A percentile compares a stretch with the other conserved stretches of the same genome.
Conservation (phyloP, 2,797 vertebrate species). For the Hyperoplus immaculatus region DNA sequence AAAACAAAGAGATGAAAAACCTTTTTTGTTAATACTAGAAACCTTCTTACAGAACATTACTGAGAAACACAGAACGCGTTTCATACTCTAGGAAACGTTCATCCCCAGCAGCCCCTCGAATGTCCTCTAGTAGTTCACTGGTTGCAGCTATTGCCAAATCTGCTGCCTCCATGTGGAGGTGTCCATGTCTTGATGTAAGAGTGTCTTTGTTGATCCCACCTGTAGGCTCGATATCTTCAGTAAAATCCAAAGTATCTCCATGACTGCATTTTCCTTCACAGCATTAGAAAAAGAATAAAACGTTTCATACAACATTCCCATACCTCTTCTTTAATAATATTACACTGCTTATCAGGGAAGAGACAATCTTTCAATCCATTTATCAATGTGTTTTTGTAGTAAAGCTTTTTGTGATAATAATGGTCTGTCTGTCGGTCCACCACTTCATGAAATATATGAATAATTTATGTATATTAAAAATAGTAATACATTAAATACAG, state of each 20-base stretch:
- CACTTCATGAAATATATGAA: not conserved
- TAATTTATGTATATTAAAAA: too few species aligned
- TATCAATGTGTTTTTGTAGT: not conserved
- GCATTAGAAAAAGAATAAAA: not conserved
- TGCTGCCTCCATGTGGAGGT: slow-evolving; percentile 63
- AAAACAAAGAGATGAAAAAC: not conserved
- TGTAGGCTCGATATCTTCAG: slow-evolving; percentile 44
- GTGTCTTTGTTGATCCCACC: slow-evolving; percentile 81
- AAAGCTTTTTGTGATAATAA: not conserved
- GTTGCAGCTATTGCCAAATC: slow-evolving; percentile 65
- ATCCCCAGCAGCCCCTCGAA: slow-evolving; percentile 65
- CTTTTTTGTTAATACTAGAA: not conserved
- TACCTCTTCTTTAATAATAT: not conserved
- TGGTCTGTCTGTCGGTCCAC: not conserved
- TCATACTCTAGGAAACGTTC: slow-evolving; percentile 66
- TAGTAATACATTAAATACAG: too few species aligned
- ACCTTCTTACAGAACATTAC: not conserved
- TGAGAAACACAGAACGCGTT: not conserved
- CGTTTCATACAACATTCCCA: slow-evolving; percentile 18
- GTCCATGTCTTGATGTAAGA: slow-evolving; percentile 38
- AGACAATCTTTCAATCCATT: too few species aligned
- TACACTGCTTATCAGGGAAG: too few species aligned
- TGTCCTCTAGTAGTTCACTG: slow-evolving; percentile 63
- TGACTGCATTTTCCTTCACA: slow-evolving; percentile 83
- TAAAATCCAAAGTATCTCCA: slow-evolving; percentile 56